A percentile compares a stretch with the other conserved stretches of the same genome.
phyloP scores from a whole-genome alignment of 2,888 invertebrate genomes.

The Corythucha ciliata region DNA sequence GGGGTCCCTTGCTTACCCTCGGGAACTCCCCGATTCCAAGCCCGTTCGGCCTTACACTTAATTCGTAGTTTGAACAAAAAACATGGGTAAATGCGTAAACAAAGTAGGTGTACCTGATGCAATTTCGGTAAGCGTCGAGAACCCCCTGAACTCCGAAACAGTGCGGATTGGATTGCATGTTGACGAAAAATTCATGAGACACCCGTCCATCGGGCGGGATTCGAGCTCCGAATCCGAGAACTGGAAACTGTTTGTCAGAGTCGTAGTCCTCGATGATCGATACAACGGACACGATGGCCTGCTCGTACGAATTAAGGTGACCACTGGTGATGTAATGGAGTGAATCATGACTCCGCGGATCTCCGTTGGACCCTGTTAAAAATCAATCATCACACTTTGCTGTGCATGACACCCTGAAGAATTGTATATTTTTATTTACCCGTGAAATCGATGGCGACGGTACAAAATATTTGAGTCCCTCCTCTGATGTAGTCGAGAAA shows the following conservation, averaged over 20 bases:
- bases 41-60: too few species aligned
- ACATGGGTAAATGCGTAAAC: not conserved
- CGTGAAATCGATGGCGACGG: constrained; percentile 46
- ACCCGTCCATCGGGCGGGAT: constrained; percentile 43
- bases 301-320: constrained; percentile 42
- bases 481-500: constrained; percentile 51
- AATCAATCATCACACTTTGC: not conserved
- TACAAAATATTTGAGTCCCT: constrained; percentile 45
- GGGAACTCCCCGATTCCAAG: too few species aligned
- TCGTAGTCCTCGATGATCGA: constrained; percentile 45
- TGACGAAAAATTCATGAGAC: constrained; percentile 45
- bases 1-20: too few species aligned
- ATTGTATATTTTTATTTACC: constrained; percentile 35
- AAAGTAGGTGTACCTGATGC: constrained; percentile 40
- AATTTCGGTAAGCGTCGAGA: constrained; percentile 45
- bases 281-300: constrained; percentile 43
- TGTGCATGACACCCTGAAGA: not conserved
- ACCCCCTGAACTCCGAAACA: constrained; percentile 45
- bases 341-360: constrained; percentile 41
- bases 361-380: constrained; percentile 42
- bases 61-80: too few species aligned
- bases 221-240: constrained; percentile 44
- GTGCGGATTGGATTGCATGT: constrained; percentile 47
- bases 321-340: constrained; percentile 43
- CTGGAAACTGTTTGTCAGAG: constrained; percentile 45